Evolutionary conservation across 2,797 vertebrate species (phyloP), one percentile per base, ranked within the genome.

Genomic region (Diplodus sargus): DNA sequence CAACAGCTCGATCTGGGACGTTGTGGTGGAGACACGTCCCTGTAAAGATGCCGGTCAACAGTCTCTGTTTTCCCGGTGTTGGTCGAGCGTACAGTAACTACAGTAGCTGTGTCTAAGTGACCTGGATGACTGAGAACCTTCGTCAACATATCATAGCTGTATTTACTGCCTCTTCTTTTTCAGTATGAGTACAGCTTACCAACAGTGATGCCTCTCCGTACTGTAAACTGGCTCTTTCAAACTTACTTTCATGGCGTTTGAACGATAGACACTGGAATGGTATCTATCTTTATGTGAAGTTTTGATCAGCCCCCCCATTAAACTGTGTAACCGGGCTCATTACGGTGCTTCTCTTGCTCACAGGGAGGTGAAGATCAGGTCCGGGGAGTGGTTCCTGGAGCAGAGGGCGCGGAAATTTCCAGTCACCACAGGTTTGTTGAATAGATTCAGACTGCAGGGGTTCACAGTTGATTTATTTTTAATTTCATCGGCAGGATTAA

Each of bases 381-480:
- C 97, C 58, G 98, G 97, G 58, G 96, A 99, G 16, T 99, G 98
- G 98, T 99, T 99, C 91, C 90, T 97, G 56, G 96, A 97, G 76
- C 95, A 97, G 82, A 95, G 95, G 91, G 94, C 94, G 16, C 97
- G 96, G 94, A 99, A 96, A 87, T 98, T 97, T 79, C 95, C 96
- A 9, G n/a, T 74, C 43, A 93, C 65, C 22, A n/a, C 93, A 96
- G 97, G 98, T 98, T 74, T 61, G 91, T 90, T 78, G 56, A 12
- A 15, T 52, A 28, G 5, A 48, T 15, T 30, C 42, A 5, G 10
- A 51, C 59, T 43, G 6, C 23, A 45, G 20, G 13, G 20, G 25
- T 25, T 60, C 52, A 60, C 7, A 14, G 0, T 14, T 39, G 2
- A 2, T 48, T 49, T 70, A 23, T 39, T 54, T 56, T 68, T 69